phyloP scores from a whole-genome alignment of 2,113 vertebrate genomes.

The Gadus macrocephalus region DNA sequence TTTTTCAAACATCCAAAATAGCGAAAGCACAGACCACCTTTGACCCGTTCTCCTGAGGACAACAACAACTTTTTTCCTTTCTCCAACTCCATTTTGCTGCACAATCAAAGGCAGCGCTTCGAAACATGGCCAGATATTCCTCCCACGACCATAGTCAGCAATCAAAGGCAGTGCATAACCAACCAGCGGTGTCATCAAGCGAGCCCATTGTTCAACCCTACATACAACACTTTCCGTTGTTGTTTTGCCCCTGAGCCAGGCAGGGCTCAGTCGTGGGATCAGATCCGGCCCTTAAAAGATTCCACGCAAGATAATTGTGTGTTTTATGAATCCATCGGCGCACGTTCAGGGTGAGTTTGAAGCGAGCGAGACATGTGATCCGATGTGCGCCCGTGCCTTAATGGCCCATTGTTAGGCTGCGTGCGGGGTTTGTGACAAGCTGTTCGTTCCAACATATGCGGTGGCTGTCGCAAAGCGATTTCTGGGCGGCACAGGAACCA shows the following conservation, averaged over 20 bases:
- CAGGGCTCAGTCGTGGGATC: constrained; percentile 34
- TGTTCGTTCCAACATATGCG: constrained; percentile 60
- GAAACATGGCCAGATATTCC: constrained; percentile 38
- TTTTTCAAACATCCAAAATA: neutral
- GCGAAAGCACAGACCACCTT: neutral
- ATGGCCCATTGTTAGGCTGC: constrained; percentile 44
- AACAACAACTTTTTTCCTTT: neutral
- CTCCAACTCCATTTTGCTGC: neutral
- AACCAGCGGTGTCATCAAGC: constrained; percentile 48
- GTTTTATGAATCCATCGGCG: constrained; percentile 49
- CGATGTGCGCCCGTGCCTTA: constrained; percentile 50
- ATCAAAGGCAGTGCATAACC: constrained; percentile 43
- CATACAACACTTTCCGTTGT: constrained; percentile 28
- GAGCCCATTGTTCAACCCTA: constrained; percentile 51
- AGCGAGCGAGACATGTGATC: constrained; percentile 49
- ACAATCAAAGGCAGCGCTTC: neutral
- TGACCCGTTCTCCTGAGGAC: neutral
- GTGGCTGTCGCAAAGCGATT: constrained; percentile 56
- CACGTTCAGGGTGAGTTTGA: constrained; percentile 45
- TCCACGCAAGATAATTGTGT: constrained; percentile 36
- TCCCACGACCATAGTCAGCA: constrained; percentile 34
- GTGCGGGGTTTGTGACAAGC: constrained; percentile 47
- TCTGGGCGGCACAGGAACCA: constrained; percentile 59
- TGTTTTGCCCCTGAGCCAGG: too few species aligned
- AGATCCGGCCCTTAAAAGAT: constrained; percentile 43